Conservation (phyloP, 2,113 vertebrate species). For the Pavo muticus region DNA sequence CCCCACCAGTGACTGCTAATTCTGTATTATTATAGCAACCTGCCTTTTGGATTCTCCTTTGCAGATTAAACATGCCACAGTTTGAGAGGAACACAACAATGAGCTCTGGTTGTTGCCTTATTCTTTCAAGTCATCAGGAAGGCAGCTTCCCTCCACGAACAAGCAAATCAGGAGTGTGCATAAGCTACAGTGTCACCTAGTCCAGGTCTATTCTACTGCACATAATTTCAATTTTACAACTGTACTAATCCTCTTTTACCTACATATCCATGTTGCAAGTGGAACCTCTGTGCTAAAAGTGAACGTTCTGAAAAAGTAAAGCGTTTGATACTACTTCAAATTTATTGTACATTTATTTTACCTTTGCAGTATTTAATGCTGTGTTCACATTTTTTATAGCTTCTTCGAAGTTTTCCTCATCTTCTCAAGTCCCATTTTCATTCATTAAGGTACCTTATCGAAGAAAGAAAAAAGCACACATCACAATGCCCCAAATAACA, state of each 20-base stretch:
- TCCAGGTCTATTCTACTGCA: neutral
- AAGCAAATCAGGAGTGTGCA: neutral
- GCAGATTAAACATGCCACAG: neutral
- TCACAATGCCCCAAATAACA: neutral
- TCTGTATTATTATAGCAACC: neutral
- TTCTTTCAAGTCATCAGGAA: neutral
- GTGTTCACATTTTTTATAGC: slow-evolving; percentile 98
- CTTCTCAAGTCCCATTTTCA: slow-evolving; percentile 88
- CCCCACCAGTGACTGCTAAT: neutral
- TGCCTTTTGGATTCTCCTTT: neutral
- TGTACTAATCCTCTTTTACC: neutral
- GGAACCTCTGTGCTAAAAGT: neutral
- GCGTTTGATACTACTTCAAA: neutral
- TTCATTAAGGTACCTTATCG: slow-evolving; percentile 89
- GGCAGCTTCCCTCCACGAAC: neutral
- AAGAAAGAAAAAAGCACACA: neutral
- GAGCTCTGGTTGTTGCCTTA: neutral
- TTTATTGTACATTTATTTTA: slow-evolving; percentile 52
- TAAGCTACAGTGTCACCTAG: neutral
- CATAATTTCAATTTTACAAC: neutral
- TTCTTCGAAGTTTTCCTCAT: slow-evolving; percentile 99
- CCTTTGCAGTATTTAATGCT: slow-evolving; percentile 91
- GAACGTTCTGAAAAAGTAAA: neutral
- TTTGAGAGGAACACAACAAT: neutral
- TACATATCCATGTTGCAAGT: neutral